Evolutionary conservation across 1,140 invertebrate species (phyloP), one percentile per base, ranked within the genome.

Genomic region (Odontomachus brunneus): DNA sequence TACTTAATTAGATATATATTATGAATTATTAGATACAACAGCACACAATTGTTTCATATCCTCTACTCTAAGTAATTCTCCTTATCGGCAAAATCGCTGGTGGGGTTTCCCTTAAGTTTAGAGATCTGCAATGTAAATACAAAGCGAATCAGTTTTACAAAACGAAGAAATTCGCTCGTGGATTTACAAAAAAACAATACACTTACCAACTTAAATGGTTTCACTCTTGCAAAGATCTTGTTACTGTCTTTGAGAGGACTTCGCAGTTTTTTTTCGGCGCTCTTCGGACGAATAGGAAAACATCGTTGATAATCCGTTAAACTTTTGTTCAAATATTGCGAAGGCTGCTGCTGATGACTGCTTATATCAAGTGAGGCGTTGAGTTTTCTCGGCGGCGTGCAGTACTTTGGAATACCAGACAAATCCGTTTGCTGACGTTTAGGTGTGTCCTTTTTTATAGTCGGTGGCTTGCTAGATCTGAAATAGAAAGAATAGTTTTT

Each of bases 221-320:
- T 91, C 14, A 87, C 82, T 84, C 90, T 91, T 3, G 74, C 11
- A 11, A 33, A 44, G 26, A 85, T 38, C 66, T 84, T 87, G 33
- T 92, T 91, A 15, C 14, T 86, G 7, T 89, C 71, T 83, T 80
- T 91, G 11, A 92, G 69, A 29, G 90, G 91, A 86, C 89, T 91
- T 33, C 71, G 75, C 26, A 60, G 65, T 7, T 15, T n/a, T 26
- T 66, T 86, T 19, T 33, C 29, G 12, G 4, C 26, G 14, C 26
- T 73, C 1, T 71, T 86, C 1, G 55, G 24, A 12, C 26, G 63
- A 5, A 81, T 5, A 0, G 86, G 82, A 0, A 84, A 88, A 53
- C 49, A 76, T 29, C 84, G 87, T 51, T 78, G 82, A 0, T 51
- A 57, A 66, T 62, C 51, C 3, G 60, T 57, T 26, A 24, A 19